Base-by-base conservation (phyloP, 2,113 vertebrate species). In the Agelaius phoeniceus region DNA sequence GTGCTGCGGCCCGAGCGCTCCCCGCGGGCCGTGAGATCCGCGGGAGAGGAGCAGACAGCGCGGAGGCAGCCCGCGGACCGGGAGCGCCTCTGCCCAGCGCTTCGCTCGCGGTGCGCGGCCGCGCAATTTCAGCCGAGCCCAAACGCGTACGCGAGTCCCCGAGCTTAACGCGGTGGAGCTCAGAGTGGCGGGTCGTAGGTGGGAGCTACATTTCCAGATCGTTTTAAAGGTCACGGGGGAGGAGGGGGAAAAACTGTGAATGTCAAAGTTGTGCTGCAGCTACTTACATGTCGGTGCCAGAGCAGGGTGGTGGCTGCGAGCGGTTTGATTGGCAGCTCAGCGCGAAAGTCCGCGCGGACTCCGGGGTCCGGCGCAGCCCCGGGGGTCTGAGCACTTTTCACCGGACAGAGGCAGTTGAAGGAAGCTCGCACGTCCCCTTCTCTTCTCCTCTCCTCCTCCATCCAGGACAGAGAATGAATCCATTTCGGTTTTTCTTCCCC, bases 231-330 rank as follows among this genome's bases (percentile, higher is more conserved):
- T 97, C 97, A 97, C 91, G 94, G 93, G 93, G 94, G 83, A 93
- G 91, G 80, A 72, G 83, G 86, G 86, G 73, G 28, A 41, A 87
- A 84, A 93, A 94, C 94, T 95, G 96, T 93, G 97, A 96, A 98
- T 98, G 98, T 98, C 98, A 98, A 98, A 98, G 98, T 98, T 98
- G 96, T 91, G 93, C 93, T 92, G 98, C 98, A 98, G 97, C 98
- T 98, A 99, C 99, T 99, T 98, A 99, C 99, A 95, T 98, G 98
- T 97, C 98, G 98, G 97, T 93, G 98, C 95, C 97, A 96, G 97
- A 67, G 97, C 97, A 97, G 98, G 98, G 98, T 98, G 98, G 98
- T 96, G 98, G 98, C 98, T 97, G 97, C 87, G 96, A 98, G 97
- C 95, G 87, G 92, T 97, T 98, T 98, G 98, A 98, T 98, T 98